Evolutionary conservation across 2,797 vertebrate species (phyloP).

Genomic region (Hybognathus amarus): DNA sequence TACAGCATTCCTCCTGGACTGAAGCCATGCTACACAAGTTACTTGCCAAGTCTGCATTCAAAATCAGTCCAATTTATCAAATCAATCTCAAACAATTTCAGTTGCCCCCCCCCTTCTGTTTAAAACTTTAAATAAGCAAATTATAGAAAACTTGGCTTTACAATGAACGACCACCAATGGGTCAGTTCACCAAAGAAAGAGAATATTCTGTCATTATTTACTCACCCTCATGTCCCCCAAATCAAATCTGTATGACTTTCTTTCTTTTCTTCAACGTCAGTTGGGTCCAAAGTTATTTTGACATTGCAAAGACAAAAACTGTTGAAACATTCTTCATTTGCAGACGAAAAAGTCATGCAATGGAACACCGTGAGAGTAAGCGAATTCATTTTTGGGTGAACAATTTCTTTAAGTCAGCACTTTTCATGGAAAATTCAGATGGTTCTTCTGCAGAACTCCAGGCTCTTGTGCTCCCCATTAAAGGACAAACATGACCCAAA

Average conservation of each 20-base stretch:
- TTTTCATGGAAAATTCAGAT: slow-evolving; percentile 16
- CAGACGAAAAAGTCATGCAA: neutral
- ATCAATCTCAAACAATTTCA: neutral
- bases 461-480: neutral
- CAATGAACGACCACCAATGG: neutral
- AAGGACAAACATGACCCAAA: slow-evolving; percentile 22
- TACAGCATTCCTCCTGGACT: slow-evolving; percentile 29
- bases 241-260: neutral
- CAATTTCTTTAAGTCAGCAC: neutral
- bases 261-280: neutral
- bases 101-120: neutral
- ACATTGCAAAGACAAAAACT: neutral
- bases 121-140: neutral
- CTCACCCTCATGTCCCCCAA: neutral
- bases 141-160: neutral
- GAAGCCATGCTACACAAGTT: neutral
- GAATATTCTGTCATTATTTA: too few species aligned
- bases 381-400: neutral
- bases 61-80: slow-evolving; percentile 21
- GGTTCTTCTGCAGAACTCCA: neutral
- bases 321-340: neutral
- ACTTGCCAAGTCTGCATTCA: slow-evolving; percentile 26
- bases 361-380: neutral
- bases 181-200: neutral
- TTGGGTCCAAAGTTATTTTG: neutral